A percentile compares a stretch with the other conserved stretches of the same genome.
Evolutionary conservation across 2,113 vertebrate genomes (phyloP).

Genomic region (Periophthalmus modestus): DNA sequence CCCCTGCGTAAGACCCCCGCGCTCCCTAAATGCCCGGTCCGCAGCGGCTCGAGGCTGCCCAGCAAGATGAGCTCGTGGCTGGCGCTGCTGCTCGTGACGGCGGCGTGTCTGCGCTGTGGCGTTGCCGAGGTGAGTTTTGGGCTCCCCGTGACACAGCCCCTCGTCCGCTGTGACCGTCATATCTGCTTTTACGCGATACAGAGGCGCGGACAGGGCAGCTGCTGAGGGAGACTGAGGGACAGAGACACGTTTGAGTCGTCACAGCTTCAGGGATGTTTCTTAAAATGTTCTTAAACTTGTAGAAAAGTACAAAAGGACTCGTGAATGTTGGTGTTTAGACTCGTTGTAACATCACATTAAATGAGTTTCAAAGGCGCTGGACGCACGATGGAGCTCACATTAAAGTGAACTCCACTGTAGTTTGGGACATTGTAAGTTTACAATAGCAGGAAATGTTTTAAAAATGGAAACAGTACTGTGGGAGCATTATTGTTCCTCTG

Average conservation of each 20-base stretch:
- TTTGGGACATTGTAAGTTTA: conserved; percentile 9
- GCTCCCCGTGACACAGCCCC: not conserved
- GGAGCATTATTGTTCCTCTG: conserved; percentile 10
- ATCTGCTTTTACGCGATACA: not conserved
- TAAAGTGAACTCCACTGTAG: not conserved
- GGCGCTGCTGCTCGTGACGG: conserved; percentile 76
- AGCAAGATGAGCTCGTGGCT: conserved; percentile 80
- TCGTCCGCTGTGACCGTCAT: not conserved
- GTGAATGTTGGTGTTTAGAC: not conserved
- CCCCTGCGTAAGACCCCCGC: conserved; percentile 60
- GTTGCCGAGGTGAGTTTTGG: conserved; percentile 71
- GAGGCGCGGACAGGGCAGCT: not conserved
- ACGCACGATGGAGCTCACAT: conserved; percentile 1
- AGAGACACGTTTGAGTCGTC: not conserved
- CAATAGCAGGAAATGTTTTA: conserved; percentile 14
- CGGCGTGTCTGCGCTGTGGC: conserved; percentile 68
- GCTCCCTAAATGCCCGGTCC: conserved; percentile 79
- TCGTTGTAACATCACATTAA: not conserved
- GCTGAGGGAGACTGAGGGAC: not conserved
- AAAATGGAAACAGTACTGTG: conserved; percentile 12
- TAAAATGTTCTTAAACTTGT: not conserved
- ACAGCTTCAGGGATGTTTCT: not conserved
- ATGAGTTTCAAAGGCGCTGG: not conserved
- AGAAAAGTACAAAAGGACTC: not conserved
- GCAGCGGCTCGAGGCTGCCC: conserved; percentile 74